Evolutionary conservation across 2,797 vertebrate genomes (phyloP).

Genomic region (Melanotaenia pygmaea): DNA sequence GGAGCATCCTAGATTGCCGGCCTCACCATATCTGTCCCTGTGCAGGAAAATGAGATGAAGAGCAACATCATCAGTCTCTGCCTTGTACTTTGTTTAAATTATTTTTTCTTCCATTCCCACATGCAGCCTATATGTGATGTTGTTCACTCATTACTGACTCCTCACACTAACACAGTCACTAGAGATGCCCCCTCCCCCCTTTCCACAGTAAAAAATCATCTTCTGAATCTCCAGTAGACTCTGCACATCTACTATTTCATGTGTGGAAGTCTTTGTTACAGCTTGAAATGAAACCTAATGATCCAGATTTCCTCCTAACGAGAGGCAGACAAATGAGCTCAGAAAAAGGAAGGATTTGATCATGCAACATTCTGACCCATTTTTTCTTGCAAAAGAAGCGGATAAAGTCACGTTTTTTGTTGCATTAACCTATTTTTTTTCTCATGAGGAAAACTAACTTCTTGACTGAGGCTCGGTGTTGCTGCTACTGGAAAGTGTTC

Average conservation of each 20-base stretch:
- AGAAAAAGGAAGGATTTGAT: constrained; percentile 69
- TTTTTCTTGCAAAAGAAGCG: constrained; percentile 46
- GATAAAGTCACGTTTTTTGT: constrained; percentile 48
- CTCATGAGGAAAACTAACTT: constrained; percentile 48
- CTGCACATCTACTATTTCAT: constrained; percentile 48
- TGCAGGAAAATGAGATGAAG: constrained; percentile 61
- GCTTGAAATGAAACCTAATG: constrained; percentile 71
- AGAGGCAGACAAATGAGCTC: constrained; percentile 72
- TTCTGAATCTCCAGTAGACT: constrained; percentile 51
- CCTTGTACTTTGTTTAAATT: constrained; percentile 58
- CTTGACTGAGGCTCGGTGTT: constrained; percentile 20
- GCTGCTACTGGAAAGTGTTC: constrained; percentile 18
- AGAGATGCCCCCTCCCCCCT: constrained; percentile 20
- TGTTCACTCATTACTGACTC: constrained; percentile 70
- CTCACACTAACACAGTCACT: constrained; percentile 42
- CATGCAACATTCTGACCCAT: constrained; percentile 59
- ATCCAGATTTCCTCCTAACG: constrained; percentile 71
- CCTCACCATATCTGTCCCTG: constrained; percentile 48
- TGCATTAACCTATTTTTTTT: constrained; percentile 51
- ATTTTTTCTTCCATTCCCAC: constrained; percentile 47
- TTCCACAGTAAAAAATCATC: constrained; percentile 37
- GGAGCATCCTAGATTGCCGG: constrained; percentile 31
- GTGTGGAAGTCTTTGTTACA: constrained; percentile 63
- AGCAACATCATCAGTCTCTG: constrained; percentile 71
- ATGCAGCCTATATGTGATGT: constrained; percentile 47